Percentiles rank a stretch among this genome's conserved stretches.
phyloP scores from a whole-genome alignment of 2,888 invertebrate genomes.

The Calephelis perditalis region DNA sequence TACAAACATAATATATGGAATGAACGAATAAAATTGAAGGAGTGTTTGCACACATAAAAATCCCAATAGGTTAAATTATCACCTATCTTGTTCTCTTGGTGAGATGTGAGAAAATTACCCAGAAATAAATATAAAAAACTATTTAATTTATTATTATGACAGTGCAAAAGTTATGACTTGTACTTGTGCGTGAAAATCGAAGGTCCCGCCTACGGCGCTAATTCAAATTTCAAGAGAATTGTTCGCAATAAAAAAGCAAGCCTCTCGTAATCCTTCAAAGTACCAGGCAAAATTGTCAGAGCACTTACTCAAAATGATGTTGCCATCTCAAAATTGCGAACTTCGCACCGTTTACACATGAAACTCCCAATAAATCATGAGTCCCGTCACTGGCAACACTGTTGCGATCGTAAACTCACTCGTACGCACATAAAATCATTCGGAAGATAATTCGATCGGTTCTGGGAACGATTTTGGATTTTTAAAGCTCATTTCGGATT shows the following conservation, averaged over 20 bases:
- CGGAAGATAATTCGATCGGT: slow-evolving; percentile 61
- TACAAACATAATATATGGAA: no score
- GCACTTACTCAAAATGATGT: slow-evolving; percentile 35
- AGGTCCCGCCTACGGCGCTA: slow-evolving; percentile 18
- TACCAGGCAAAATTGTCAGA: slow-evolving; percentile 31
- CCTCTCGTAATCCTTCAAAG: slow-evolving; percentile 29
- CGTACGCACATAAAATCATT: slow-evolving; percentile 49
- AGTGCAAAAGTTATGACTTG: slow-evolving; percentile 7
- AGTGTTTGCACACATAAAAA: no score
- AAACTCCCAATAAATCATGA: slow-evolving; percentile 44
- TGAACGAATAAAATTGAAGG: no score
- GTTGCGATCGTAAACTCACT: slow-evolving; percentile 44
- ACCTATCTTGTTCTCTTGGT: no score
- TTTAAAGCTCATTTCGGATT: slow-evolving; percentile 29
- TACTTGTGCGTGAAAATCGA: slow-evolving; percentile 11
- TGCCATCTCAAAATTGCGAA: slow-evolving; percentile 47
- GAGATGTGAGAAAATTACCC: no score
- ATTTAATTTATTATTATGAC: slow-evolving; percentile 1
- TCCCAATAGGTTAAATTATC: no score
- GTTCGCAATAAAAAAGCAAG: slow-evolving; percentile 21
- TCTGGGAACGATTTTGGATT: slow-evolving; percentile 49
- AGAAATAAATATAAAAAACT: no score
- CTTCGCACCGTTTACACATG: slow-evolving; percentile 37
- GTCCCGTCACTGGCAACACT: slow-evolving; percentile 40
- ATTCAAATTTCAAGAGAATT: slow-evolving; percentile 21